Evolutionary conservation across 1,140 invertebrate species (phyloP).

Genomic region (Diabrotica virgifera): DNA sequence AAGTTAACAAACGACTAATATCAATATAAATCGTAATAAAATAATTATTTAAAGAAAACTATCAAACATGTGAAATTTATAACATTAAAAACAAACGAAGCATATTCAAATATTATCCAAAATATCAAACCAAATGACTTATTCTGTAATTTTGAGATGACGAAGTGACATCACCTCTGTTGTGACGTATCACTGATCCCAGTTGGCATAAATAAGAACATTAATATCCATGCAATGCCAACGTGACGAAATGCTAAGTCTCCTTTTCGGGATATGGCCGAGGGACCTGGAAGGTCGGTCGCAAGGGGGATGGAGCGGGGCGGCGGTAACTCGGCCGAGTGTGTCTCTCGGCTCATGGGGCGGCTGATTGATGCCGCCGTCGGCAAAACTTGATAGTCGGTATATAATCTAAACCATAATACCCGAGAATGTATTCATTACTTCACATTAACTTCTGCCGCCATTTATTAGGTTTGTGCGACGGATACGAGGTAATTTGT

Average conservation of each 20-base stretch:
- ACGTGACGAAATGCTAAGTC: slow-evolving; percentile 12
- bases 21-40: too few species aligned
- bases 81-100: too few species aligned
- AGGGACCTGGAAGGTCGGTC: slow-evolving; percentile 3
- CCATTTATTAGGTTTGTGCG: slow-evolving; percentile 38
- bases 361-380: slow-evolving; percentile 41
- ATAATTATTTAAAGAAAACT: too few species aligned
- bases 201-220: neutral
- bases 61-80: too few species aligned
- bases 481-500: neutral
- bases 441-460: slow-evolving; percentile 45
- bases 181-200: too few species aligned
- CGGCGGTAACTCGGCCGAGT: neutral
- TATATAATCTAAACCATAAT: slow-evolving; percentile 48
- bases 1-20: too few species aligned
- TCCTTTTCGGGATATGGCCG: neutral
- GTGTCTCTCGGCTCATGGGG: slow-evolving; percentile 8
- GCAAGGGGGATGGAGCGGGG: slow-evolving; percentile 6
- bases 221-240: neutral
- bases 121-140: too few species aligned
- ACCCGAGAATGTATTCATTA: slow-evolving; percentile 49
- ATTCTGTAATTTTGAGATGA: too few species aligned
- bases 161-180: too few species aligned
- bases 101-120: too few species aligned
- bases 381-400: slow-evolving; percentile 45